Evolutionary conservation across 2,888 invertebrate genomes (phyloP), one percentile per base, ranked within the genome.

Genomic region (Cynaeus angustus): DNA sequence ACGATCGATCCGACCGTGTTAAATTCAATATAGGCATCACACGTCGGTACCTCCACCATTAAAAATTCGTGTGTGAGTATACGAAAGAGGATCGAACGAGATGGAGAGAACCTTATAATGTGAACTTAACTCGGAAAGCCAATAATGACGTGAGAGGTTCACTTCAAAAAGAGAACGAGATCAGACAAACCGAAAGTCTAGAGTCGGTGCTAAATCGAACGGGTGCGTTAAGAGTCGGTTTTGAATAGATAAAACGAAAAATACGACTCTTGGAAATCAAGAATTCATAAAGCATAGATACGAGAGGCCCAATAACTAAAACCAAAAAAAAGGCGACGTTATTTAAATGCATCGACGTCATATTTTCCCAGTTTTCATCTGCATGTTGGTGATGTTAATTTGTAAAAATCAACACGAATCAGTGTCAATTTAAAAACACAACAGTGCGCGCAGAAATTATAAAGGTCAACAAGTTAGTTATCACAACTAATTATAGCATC

Each of bases 41-140:
- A 74, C 71, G 70, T 74, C 69, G 66, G 50, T 66, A 50, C 41
- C 41, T 41, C 41, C 41, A 41, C 58, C 71, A 70, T 70, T 66
- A 70, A 66, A 69, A 70, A 70, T 58, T 26, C 38, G 56, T 37
- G 55, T 74, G 68, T 68, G 67, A 70, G 70, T 72, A 58, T 66
- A 50, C 70, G 64, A 68, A 65, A 70, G 48, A 62, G 61, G 67
- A 53, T 66, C 69, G 66, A 62, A 72, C 61, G 71, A 69, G 55
- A 68, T 55, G 46, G 56, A 58, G n/a, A n/a, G 53, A 58, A 56
- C 58, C 21, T 41, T 66, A 66, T 73, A 70, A 74, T 71, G 71
- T 65, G 75, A 74, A 70, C 70, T 72, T 68, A 74, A 72, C 68
- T 64, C 64, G 66, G 66, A 72, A 72, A 71, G 70, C 69, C 73